A percentile compares a stretch with the other conserved stretches of the same genome.
Conservation (phyloP, 2,797 vertebrate species). For the Leuciscus waleckii region DNA sequence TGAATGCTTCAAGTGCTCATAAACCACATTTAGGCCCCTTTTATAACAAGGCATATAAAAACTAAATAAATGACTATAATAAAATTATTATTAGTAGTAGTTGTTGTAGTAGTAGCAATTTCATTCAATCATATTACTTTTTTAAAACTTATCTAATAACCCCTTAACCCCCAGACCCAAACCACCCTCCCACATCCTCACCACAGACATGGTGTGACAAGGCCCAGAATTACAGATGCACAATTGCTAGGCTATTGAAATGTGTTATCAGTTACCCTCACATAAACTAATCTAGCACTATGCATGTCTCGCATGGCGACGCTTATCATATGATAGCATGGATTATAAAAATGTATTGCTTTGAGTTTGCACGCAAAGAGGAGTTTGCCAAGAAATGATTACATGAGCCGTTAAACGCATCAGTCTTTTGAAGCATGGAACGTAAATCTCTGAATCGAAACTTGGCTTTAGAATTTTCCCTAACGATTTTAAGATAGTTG, state of each 20-base stretch:
- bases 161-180: background rate
- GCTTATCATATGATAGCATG: conserved; percentile 35
- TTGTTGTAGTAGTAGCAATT: too few species aligned
- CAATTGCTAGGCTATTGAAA: background rate
- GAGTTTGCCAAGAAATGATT: background rate
- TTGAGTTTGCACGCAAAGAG: conserved; percentile 28
- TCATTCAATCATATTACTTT: background rate
- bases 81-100: too few species aligned
- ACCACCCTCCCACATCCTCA: background rate
- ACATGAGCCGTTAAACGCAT: background rate
- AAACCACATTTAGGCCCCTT: too few species aligned
- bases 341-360: background rate
- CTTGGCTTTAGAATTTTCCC: background rate
- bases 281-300: background rate
- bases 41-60: too few species aligned
- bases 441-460: background rate
- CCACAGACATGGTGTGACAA: background rate
- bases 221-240: background rate
- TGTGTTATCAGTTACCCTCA: background rate
- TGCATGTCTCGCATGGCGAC: conserved; percentile 23
- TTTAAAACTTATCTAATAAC: background rate
- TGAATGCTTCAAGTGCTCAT: too few species aligned
- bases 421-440: background rate
- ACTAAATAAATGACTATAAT: background rate
- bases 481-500: background rate